Percentiles rank a stretch among this genome's conserved stretches.
phyloP scores from a whole-genome alignment of 2,113 vertebrate species.

The Blennius ocellaris region DNA sequence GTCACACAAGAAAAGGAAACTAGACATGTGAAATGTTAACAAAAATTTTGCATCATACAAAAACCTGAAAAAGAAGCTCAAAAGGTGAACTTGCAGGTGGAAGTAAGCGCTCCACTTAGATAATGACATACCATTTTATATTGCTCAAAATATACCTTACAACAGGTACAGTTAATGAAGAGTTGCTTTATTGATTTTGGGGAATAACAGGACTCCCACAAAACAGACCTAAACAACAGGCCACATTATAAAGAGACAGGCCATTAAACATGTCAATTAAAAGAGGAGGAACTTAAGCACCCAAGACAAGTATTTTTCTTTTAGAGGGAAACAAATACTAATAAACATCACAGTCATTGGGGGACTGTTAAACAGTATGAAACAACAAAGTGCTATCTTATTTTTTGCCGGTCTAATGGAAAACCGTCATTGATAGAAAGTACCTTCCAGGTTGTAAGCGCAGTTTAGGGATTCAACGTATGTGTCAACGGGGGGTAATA shows the following conservation, averaged over 20 bases:
- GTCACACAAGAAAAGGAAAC: too few relatives aligned
- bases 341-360: neutral
- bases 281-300: neutral
- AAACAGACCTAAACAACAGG: neutral
- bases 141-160: neutral
- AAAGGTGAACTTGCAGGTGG: neutral
- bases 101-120: neutral
- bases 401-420: conserved; percentile 3
- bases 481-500: too few relatives aligned
- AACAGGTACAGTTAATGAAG: neutral
- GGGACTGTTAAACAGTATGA: neutral
- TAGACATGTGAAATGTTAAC: too few relatives aligned
- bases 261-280: too few relatives aligned
- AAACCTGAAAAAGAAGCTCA: too few relatives aligned
- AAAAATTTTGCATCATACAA: too few relatives aligned
- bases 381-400: neutral
- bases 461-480: too few relatives aligned
- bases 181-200: neutral
- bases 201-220: neutral
- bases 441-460: neutral
- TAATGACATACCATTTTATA: neutral
- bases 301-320: neutral
- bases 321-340: neutral
- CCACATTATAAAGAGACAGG: neutral
- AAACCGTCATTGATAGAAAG: neutral